A percentile compares a stretch with the other conserved stretches of the same genome.
phyloP scores from a whole-genome alignment of 2,797 vertebrate species.

The Enteromius argenteus region DNA sequence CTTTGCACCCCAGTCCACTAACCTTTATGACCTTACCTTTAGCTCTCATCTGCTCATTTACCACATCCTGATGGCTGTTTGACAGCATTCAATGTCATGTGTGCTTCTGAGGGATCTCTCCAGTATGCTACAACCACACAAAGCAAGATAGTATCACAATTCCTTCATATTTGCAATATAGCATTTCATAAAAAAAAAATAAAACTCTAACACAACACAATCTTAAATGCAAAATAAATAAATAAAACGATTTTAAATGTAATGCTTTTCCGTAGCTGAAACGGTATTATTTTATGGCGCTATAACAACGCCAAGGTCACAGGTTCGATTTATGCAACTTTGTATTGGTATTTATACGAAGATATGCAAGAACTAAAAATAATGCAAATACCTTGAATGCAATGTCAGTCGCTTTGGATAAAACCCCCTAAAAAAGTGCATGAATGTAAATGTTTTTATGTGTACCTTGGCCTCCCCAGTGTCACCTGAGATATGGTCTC shows the following conservation, averaged over 20 bases:
- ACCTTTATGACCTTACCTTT: constrained; percentile 17
- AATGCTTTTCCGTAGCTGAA: neutral
- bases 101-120: neutral
- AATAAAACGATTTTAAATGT: neutral
- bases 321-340: neutral
- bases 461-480: neutral
- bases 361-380: neutral
- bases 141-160: neutral
- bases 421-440: neutral
- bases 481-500: constrained; percentile 3
- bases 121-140: neutral
- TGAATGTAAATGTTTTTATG: neutral
- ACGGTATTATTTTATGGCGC: neutral
- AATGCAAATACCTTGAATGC: neutral
- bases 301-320: neutral
- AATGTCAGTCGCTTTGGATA: neutral
- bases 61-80: neutral
- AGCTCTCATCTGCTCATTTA: constrained; percentile 11
- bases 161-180: neutral
- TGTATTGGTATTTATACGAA: neutral
- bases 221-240: no score
- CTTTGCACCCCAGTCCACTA: constrained; percentile 19
- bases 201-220: neutral
- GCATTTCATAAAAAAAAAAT: neutral
- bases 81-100: neutral